Percentiles rank a stretch among this genome's conserved stretches.
Conservation (phyloP, 2,888 invertebrate species). For the Neria commutata region DNA sequence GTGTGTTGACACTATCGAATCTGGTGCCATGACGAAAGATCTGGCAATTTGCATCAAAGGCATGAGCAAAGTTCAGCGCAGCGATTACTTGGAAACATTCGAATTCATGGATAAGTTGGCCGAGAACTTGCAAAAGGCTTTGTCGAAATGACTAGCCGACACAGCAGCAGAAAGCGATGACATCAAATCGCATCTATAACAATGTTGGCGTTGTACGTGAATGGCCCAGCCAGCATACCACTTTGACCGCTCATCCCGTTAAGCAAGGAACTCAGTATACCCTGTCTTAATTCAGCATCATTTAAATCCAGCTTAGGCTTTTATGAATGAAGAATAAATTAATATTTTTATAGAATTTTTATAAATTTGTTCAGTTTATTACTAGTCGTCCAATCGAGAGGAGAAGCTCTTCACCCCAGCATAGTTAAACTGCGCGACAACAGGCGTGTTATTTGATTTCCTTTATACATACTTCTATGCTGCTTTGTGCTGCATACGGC, state of each 20-base stretch:
- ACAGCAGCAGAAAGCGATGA: background rate
- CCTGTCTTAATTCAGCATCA: background rate
- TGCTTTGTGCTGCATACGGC: no score
- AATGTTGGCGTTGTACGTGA: background rate
- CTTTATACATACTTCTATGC: no score
- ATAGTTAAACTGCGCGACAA: no score
- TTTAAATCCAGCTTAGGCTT: constrained; percentile 1
- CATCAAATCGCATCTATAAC: background rate
- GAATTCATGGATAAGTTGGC: constrained; percentile 95
- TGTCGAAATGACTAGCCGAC: constrained; percentile 43
- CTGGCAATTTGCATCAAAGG: constrained; percentile 98
- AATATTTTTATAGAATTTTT: constrained; percentile 5
- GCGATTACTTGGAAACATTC: constrained; percentile 95
- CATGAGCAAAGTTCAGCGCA: constrained; percentile 71
- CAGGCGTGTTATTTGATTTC: no score
- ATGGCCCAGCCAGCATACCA: background rate
- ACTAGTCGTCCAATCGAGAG: background rate
- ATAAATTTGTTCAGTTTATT: background rate
- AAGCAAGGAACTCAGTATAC: no score
- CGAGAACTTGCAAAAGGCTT: constrained; percentile 73
- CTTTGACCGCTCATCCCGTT: no score
- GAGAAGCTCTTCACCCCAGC: background rate
- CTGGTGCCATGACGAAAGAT: constrained; percentile 97
- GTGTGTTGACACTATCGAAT: constrained; percentile 93
- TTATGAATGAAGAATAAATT: constrained; percentile 14